Percentiles rank a stretch among this genome's conserved stretches.
phyloP scores from a whole-genome alignment of 2,888 invertebrate genomes.

The Seira sanloemensis region DNA sequence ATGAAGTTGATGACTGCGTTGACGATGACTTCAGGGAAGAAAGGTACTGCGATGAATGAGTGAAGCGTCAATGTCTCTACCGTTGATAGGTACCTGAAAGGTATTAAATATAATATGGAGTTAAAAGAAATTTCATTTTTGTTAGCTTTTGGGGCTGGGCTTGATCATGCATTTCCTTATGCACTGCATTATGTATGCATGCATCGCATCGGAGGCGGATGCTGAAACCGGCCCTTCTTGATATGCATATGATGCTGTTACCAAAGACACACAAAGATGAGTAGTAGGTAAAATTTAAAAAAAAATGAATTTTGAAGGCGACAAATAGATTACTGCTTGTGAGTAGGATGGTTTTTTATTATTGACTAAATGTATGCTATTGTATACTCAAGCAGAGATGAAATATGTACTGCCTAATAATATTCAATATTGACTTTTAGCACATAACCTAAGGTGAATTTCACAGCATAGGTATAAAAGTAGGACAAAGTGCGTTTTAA shows the following conservation, averaged over 20 bases:
- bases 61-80: neutral
- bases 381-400: no score
- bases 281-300: neutral
- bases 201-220: neutral
- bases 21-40: conserved; percentile 11
- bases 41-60: neutral
- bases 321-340: neutral
- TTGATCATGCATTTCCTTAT: conserved; percentile 25
- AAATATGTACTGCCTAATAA: no score
- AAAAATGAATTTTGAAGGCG: neutral
- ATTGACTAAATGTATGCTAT: no score
- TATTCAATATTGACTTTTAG: no score
- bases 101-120: neutral
- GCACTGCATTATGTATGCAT: neutral
- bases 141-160: conserved; percentile 8
- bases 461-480: no score
- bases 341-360: neutral
- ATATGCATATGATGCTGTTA: neutral
- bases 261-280: no score
- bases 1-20: neutral
- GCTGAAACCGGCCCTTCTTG: neutral
- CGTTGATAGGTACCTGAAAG: neutral
- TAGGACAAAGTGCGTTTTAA: no score
- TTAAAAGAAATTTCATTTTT: neutral
- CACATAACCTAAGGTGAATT: no score